These are phyloP conservation scores for Tromatobia lineatoria DNA, from an alignment of 2,888 invertebrate species.

Conservation along the genomic window DNA sequence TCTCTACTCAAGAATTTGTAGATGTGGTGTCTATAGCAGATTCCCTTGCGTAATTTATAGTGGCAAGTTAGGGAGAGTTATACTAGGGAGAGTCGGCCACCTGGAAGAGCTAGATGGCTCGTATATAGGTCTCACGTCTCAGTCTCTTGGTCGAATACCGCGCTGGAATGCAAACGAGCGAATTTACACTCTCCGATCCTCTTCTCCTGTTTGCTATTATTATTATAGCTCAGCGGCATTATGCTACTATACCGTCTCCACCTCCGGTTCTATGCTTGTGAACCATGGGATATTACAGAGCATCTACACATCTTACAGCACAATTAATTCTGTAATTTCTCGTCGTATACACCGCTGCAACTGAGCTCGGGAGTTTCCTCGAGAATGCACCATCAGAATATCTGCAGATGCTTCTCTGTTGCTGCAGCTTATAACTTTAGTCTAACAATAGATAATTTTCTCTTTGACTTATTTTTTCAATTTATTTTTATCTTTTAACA, in stretches of 20 bases:
- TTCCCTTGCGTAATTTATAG: constrained; percentile 43
- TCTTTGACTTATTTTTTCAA: too few species aligned
- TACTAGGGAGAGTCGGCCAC: constrained; percentile 45
- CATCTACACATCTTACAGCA: background rate
- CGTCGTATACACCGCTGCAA: background rate
- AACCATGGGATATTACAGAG: background rate
- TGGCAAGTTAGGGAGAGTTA: constrained; percentile 23
- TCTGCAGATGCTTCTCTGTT: background rate
- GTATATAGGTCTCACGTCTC: background rate
- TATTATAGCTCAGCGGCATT: constrained; percentile 8
- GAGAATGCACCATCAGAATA: background rate
- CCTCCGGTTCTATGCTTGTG: background rate
- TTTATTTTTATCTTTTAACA: too few species aligned
- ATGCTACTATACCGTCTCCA: background rate
- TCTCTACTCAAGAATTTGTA: background rate
- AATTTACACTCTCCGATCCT: constrained; percentile 48
- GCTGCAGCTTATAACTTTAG: background rate
- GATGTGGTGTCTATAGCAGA: constrained; percentile 20
- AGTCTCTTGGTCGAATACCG: constrained; percentile 43
- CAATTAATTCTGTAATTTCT: constrained; percentile 11
- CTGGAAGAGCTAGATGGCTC: constrained; percentile 50
- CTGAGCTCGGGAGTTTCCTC: background rate
- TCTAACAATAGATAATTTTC: too few species aligned
- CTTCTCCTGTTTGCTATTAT: constrained; percentile 11
- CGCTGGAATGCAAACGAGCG: constrained; percentile 52